These are phyloP conservation scores for Hafferia zeledoni DNA, from an alignment of 2,797 vertebrate species.

Conservation along the genomic window DNA sequence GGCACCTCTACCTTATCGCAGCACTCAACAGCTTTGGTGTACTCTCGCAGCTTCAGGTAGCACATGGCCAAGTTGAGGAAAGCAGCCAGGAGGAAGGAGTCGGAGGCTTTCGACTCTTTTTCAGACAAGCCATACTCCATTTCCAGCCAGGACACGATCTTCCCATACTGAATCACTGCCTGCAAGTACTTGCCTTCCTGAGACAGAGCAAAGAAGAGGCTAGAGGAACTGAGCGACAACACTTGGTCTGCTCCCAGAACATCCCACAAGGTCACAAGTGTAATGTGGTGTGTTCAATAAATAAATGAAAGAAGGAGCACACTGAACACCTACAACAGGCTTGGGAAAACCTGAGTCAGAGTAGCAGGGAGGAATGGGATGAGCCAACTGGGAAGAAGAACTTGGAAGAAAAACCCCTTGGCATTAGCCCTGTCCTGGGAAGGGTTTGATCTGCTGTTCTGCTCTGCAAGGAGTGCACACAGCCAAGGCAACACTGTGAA, in stretches of 20 bases:
- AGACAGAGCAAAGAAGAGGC: not conserved
- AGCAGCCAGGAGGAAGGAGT: conserved; percentile 83
- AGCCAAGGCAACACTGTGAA: not conserved
- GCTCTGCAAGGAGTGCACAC: not conserved
- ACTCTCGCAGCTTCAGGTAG: conserved; percentile 88
- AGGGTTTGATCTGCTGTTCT: not conserved
- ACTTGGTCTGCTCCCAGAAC: not conserved
- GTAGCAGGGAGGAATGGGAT: not conserved
- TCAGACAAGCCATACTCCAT: conserved; percentile 86
- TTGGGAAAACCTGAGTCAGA: not conserved
- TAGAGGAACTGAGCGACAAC: not conserved
- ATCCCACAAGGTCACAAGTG: not conserved
- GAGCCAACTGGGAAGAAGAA: not conserved
- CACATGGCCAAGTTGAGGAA: conserved; percentile 95
- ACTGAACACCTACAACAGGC: not conserved
- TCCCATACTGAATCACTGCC: conserved; percentile 92
- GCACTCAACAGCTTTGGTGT: conserved; percentile 87
- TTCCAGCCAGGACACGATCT: conserved; percentile 92
- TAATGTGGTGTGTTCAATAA: accelerated
- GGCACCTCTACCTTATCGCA: conserved; percentile 87
- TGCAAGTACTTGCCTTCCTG: conserved; percentile 87
- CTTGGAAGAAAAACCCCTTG: not conserved
- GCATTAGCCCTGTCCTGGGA: not conserved
- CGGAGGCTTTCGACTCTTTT: conserved; percentile 85
- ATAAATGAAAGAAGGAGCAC: not conserved